phyloP scores from a whole-genome alignment of 2,888 invertebrate species.

The Drosophila macrospina region DNA sequence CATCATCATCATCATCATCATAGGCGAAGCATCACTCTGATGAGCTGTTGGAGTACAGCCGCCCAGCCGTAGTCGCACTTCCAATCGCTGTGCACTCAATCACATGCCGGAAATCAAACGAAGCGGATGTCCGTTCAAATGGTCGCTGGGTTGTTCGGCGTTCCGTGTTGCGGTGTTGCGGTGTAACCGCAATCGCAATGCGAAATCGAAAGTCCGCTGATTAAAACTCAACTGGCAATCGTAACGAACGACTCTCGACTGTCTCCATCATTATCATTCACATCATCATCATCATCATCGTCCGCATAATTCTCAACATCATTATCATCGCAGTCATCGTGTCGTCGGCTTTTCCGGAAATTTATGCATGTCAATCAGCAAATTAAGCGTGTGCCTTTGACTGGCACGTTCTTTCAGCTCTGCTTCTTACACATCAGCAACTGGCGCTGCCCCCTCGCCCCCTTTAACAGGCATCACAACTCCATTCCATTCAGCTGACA shows the following conservation, averaged over 20 bases:
- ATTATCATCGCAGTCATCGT: slow-evolving; percentile 39
- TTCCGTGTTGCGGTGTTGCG: slow-evolving; percentile 4
- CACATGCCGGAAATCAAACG: slow-evolving; percentile 81
- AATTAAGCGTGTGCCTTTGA: slow-evolving; percentile 61
- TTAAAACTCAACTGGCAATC: slow-evolving; percentile 69
- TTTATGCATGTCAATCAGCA: slow-evolving; percentile 78
- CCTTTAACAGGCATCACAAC: neutral
- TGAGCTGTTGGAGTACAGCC: slow-evolving; percentile 13
- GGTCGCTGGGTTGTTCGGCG: slow-evolving; percentile 47
- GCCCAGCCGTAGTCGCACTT: slow-evolving; percentile 44
- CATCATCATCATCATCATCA: slow-evolving; percentile 17
- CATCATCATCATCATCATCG: slow-evolving; percentile 16
- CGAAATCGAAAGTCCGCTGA: slow-evolving; percentile 79
- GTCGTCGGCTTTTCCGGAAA: slow-evolving; percentile 71
- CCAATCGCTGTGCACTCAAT: slow-evolving; percentile 71
- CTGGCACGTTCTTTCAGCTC: slow-evolving; percentile 40
- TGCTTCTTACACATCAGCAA: slow-evolving; percentile 2
- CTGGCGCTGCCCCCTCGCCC: neutral
- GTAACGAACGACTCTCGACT: slow-evolving; percentile 19
- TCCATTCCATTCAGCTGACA: slow-evolving; percentile 18
- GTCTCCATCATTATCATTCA: slow-evolving; percentile 5
- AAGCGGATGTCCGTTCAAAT: slow-evolving; percentile 76
- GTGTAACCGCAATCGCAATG: slow-evolving; percentile 73
- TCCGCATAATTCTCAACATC: slow-evolving; percentile 8
- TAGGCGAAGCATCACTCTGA: slow-evolving; percentile 14